Conservation (phyloP, 2,113 vertebrate genomes). For the Phalacrocorax carbo region DNA sequence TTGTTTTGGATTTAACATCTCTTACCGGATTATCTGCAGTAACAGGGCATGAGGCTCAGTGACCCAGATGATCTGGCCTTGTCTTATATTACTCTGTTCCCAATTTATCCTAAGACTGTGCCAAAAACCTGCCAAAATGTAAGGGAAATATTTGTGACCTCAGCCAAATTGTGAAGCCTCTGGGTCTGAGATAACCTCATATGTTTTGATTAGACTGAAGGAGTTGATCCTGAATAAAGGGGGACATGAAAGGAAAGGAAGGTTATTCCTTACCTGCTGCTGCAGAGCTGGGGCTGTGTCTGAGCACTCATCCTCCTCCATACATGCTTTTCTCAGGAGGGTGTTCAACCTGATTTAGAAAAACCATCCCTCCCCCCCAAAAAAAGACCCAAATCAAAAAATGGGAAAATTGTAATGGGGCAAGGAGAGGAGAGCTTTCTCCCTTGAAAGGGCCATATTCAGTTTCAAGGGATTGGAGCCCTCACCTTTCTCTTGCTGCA, state of each 20-base stretch:
- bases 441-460: neutral
- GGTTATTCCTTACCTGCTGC: neutral
- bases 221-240: neutral
- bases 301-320: neutral
- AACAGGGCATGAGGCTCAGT: neutral
- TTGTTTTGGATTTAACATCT: neutral
- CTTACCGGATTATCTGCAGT: neutral
- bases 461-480: neutral
- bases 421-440: neutral
- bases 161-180: neutral
- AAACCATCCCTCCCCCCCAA: too few species aligned
- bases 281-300: neutral
- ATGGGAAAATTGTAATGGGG: neutral
- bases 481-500: neutral
- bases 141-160: slow-evolving; percentile 22
- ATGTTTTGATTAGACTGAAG: neutral
- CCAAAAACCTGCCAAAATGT: slow-evolving; percentile 42
- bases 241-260: neutral
- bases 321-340: neutral
- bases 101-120: neutral
- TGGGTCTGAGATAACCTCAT: neutral
- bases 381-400: neutral
- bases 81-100: neutral
- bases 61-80: neutral
- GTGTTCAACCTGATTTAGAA: neutral